Evolutionary conservation across 1,140 invertebrate species (phyloP), one percentile per base, ranked within the genome.

Genomic region (Wasmannia auropunctata): DNA sequence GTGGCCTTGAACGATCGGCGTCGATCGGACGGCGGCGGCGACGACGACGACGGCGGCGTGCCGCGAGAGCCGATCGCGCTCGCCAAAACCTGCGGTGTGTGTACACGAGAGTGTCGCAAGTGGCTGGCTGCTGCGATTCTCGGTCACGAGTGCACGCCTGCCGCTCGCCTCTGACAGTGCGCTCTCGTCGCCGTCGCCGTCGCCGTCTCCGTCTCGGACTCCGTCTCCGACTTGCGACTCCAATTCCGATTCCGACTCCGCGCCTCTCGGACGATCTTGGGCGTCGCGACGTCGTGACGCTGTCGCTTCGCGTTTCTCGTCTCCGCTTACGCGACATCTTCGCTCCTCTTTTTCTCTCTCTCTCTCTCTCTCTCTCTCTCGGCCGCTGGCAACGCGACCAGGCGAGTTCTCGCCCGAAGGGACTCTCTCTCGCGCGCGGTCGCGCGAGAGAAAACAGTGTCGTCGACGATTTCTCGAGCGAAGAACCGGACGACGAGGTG

Each of bases 31-130:
- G 72, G 46, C 63, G 40, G 74, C 88, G 70, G 16, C 28, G 58
- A 16, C 89, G 85, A 22, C 58, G 70, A 7, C 28, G 58, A 16
- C 89, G 85, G 19, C 58, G 43, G 67, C 88, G 67, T 91, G 86
- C 91, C 86, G 87, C 88, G 86, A 88, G 86, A 77, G 86, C 91
- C 86, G 90, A 91, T 91, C 74, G 62, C 70, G 81, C 74, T 90
- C 87, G 91, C 90, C 91, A 92, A 92, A 92, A 90, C 74, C 60
- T 58, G 25, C 76, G 67, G 31, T 62, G 56, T 63, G 72, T 65
- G 70, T 79, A 46, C 46, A 77, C 51, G 37, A n/a, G 62, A 79
- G 91, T 93, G 92, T 94, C 92, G 92, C 93, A 93, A 93, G 93
- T 93, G 86, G 92, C 92, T 91, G 79, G 77, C 65, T 70, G 75